Evolutionary conservation across 2,113 vertebrate genomes (phyloP).

Genomic region (Bos javanicus): DNA sequence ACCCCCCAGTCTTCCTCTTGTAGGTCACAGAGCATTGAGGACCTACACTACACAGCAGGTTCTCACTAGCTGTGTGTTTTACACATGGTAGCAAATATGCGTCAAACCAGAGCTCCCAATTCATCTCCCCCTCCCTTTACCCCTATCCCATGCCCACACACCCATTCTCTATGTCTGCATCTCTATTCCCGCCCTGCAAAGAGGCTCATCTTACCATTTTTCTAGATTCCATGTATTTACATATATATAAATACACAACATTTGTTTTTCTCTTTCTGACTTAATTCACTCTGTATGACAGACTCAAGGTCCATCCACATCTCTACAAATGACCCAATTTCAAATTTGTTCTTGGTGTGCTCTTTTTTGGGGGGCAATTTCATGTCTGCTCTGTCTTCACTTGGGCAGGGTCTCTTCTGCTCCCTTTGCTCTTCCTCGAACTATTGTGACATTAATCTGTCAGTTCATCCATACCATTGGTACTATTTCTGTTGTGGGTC

Average conservation of each 20-base stretch:
- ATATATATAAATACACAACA: neutral
- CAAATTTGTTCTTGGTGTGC: neutral
- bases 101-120: rapidly evolving
- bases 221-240: neutral
- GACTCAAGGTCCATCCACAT: neutral
- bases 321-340: neutral
- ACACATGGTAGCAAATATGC: neutral
- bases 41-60: neutral
- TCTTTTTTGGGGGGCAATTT: neutral
- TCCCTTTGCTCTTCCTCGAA: neutral
- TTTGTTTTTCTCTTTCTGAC: neutral
- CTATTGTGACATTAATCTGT: neutral
- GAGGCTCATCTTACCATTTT: neutral
- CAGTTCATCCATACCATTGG: neutral
- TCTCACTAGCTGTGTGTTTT: neutral
- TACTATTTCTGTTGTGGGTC: neutral
- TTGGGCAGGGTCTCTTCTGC: neutral
- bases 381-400: neutral
- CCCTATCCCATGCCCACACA: neutral
- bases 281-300: neutral
- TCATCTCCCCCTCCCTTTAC: neutral
- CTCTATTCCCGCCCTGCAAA: neutral
- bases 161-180: neutral
- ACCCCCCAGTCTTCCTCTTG: neutral
- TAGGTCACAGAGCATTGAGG: neutral